Conservation (phyloP, 2,888 invertebrate species). For the Apamea anceps region DNA sequence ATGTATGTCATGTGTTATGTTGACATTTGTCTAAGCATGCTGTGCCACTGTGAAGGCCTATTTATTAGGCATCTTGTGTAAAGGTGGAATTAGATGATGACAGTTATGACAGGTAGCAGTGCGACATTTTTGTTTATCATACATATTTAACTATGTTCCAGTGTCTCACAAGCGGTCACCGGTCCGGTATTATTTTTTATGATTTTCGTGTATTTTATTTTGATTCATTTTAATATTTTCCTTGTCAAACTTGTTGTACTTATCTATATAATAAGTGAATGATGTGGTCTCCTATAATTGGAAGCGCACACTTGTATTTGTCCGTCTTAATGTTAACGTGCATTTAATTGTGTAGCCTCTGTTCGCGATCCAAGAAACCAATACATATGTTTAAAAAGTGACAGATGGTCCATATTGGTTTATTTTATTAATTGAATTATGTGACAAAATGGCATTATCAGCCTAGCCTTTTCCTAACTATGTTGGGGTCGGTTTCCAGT, state of each 20-base stretch:
- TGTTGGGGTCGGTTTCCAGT: not conserved
- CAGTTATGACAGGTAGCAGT: not conserved
- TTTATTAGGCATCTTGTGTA: not conserved
- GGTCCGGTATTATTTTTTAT: not conserved
- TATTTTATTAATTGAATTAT: not conserved
- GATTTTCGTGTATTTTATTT: not conserved
- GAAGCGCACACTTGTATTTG: too few species aligned
- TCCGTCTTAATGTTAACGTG: too few species aligned
- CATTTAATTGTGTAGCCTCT: too few species aligned
- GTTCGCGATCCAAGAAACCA: not conserved
- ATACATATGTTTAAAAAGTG: not conserved
- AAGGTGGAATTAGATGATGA: constrained; percentile 15
- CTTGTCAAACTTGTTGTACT: too few species aligned
- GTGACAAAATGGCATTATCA: not conserved
- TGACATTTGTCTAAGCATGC: constrained; percentile 3
- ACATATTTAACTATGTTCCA: not conserved
- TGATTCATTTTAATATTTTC: too few species aligned
- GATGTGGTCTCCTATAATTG: too few species aligned
- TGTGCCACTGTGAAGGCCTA: not conserved
- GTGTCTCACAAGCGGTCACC: not conserved
- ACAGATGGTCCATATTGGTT: not conserved
- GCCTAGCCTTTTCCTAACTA: not conserved
- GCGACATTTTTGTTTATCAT: not conserved
- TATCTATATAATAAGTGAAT: too few species aligned
- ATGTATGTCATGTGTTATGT: not conserved